Percentiles rank a stretch among this genome's conserved stretches.
These are phyloP conservation scores for Neodiprion fabricii DNA, from an alignment of 1,140 invertebrate genomes.

Conservation along the genomic window DNA sequence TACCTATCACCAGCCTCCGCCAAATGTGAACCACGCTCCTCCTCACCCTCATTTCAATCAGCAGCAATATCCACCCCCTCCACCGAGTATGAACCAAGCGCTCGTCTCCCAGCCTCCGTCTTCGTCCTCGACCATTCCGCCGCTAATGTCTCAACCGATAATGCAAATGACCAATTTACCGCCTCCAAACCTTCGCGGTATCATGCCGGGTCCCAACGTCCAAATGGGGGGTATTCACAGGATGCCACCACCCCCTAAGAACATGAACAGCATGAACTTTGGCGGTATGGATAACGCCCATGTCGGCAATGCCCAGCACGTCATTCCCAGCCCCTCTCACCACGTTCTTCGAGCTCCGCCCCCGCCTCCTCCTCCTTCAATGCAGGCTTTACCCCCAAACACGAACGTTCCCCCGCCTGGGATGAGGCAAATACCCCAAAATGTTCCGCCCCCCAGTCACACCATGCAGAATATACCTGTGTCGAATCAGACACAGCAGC, in stretches of 20 bases:
- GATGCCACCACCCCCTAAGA: constrained; percentile 49
- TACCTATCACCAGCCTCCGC: constrained; percentile 40
- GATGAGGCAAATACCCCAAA: constrained; percentile 39
- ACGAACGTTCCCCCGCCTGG: constrained; percentile 55
- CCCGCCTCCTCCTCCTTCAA: constrained; percentile 40
- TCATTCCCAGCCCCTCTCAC: constrained; percentile 53
- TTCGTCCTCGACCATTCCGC: constrained; percentile 39
- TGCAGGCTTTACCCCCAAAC: constrained; percentile 45
- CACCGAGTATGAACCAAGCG: constrained; percentile 37
- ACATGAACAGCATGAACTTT: constrained; percentile 32
- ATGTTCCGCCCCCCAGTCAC: constrained; percentile 37
- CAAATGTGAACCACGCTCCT: constrained; percentile 33
- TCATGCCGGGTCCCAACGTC: constrained; percentile 35
- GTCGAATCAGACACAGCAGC: constrained; percentile 36
- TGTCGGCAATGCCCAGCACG: constrained; percentile 25
- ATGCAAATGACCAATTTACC: constrained; percentile 50
- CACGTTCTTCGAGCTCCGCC: constrained; percentile 42
- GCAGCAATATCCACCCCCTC: constrained; percentile 31
- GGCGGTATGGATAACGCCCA: constrained; percentile 37
- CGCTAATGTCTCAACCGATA: constrained; percentile 47
- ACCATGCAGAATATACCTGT: constrained; percentile 29
- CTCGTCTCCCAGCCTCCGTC: too few species aligned
- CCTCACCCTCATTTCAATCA: constrained; percentile 36
- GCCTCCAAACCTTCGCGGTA: constrained; percentile 44
- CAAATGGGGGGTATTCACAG: constrained; percentile 50